Base-by-base conservation (phyloP, 2,797 vertebrate genomes). In the Enteromius trimaculatus region DNA sequence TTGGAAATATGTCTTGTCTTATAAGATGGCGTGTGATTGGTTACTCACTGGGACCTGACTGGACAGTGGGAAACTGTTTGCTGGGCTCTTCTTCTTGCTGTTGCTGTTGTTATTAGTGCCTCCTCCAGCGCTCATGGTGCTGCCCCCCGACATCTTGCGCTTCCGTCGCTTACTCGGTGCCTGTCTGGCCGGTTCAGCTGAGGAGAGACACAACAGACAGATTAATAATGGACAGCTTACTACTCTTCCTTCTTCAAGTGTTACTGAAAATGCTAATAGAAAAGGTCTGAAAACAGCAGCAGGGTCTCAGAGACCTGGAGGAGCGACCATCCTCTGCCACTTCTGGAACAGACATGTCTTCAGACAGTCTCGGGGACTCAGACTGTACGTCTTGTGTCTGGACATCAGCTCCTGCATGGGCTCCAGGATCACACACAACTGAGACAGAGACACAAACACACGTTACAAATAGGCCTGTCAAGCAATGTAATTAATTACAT, bases 61-160 rank as follows among this genome's bases (percentile, higher is more conserved):
- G 96, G 97, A 98, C 93, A 99, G 97, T 85, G 97, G 96, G 89
- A 99, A 99, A 93, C 95, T 99, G 96, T 97, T 97, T 91, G 97
- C 98, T 39, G 97, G 97, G 89, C 97, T 99, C 93, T 99, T 99
- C 96, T 99, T 99, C 96, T 99, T 99, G 95, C 96, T 98, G 96
- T 97, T 98, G 93, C 94, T 99, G 94, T 97, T 98, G 94, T 96
- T 98, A 92, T 96, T 96, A 91, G 94, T 95, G 90, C 95, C 96
- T 0, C 95, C 95, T 0, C 95, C 95, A 0, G 97, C 95, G 90
- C 97, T 99, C 96, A 98, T 97, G 77, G 96, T 99, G 94, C 98
- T 99, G 81, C 98, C 98, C 1, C 98, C 98, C 0, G 98, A 99
- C 95, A 99, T 97, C 95, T 99, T 99, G 91, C 98, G 95, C 97